phyloP scores from a whole-genome alignment of 2,888 invertebrate species.

The Harmothoe impar region DNA sequence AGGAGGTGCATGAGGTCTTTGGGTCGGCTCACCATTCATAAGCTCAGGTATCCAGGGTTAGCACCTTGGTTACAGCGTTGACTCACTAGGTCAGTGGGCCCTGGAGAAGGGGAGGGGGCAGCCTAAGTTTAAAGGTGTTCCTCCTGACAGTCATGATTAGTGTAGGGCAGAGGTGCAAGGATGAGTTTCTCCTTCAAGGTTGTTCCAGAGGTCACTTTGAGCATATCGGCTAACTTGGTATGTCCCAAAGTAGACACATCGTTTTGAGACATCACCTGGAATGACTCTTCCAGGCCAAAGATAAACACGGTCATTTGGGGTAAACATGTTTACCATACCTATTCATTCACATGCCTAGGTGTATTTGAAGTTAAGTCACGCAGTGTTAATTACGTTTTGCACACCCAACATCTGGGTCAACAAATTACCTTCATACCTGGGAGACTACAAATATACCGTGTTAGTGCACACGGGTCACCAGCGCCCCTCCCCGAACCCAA shows the following conservation, averaged over 20 bases:
- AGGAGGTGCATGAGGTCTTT: background rate
- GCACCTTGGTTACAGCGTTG: background rate
- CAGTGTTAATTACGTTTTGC: too few relatives aligned
- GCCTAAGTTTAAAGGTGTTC: conserved; percentile 11
- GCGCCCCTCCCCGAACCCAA: too few relatives aligned
- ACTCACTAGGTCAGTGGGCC: background rate
- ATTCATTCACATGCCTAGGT: background rate
- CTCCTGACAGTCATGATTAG: background rate
- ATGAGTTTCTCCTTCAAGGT: background rate
- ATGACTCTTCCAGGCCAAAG: background rate
- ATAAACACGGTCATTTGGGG: background rate
- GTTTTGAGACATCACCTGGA: background rate
- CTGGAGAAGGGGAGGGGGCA: background rate
- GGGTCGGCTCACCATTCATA: conserved; percentile 12
- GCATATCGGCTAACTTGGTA: conserved; percentile 21
- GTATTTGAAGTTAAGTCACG: background rate
- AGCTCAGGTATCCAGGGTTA: conserved; percentile 12
- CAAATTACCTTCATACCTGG: too few relatives aligned
- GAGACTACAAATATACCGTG: too few relatives aligned
- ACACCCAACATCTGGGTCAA: too few relatives aligned
- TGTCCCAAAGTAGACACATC: background rate
- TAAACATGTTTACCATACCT: conserved; percentile 40
- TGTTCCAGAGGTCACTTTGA: background rate
- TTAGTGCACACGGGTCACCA: too few relatives aligned
- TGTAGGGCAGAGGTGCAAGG: background rate